Conservation (phyloP, 1,140 invertebrate genomes). For the Drosophila arawakana region DNA sequence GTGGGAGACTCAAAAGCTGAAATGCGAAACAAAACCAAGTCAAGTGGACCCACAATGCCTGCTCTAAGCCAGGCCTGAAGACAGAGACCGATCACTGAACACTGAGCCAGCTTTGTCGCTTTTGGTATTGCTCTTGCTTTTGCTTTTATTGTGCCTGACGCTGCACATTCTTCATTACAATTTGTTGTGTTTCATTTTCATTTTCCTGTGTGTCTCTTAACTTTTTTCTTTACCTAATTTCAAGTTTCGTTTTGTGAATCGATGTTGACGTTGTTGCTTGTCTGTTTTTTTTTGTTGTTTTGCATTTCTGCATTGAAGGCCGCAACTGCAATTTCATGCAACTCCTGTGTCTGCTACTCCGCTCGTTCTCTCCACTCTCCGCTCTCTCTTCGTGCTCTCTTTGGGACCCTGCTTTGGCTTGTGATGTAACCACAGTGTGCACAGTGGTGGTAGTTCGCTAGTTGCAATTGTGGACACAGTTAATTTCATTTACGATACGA, state of each 20-base stretch:
- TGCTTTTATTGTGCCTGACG: constrained; percentile 52
- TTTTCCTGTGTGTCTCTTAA: constrained; percentile 29
- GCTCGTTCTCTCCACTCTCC: constrained; percentile 14
- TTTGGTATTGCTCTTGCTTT: constrained; percentile 3
- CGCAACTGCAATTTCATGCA: constrained; percentile 54
- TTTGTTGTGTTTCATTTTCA: constrained; percentile 35
- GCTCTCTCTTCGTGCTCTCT: not conserved
- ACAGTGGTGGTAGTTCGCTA: not conserved
- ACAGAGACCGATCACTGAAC: not conserved
- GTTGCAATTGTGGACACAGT: constrained; percentile 39
- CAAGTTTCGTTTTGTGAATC: constrained; percentile 63
- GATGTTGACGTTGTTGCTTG: constrained; percentile 43
- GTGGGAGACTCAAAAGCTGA: constrained; percentile 5
- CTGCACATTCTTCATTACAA: constrained; percentile 75
- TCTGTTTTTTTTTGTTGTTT: constrained; percentile 8
- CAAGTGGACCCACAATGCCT: constrained; percentile 39
- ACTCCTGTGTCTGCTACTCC: constrained; percentile 38
- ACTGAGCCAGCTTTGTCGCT: not conserved
- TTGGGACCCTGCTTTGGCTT: not conserved
- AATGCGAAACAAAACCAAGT: constrained; percentile 63
- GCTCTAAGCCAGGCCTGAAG: constrained; percentile 17
- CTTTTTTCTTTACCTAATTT: constrained; percentile 71
- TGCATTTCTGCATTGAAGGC: constrained; percentile 43
- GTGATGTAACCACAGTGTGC: constrained; percentile 52
- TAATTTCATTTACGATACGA: constrained; percentile 53